Conservation (phyloP, 1,140 invertebrate species). For the Holcopasites calliopsidis region DNA sequence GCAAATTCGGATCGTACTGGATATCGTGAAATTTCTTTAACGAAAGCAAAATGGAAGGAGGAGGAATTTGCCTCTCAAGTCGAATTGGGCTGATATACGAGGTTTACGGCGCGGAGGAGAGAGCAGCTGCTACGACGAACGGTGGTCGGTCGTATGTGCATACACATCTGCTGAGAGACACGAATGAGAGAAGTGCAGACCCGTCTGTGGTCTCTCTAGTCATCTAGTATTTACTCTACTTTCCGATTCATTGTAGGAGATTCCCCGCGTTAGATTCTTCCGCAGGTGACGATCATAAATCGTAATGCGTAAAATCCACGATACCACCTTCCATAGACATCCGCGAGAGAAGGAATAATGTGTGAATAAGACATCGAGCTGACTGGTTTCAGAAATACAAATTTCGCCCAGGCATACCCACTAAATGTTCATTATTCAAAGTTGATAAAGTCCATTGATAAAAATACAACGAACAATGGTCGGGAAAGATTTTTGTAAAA, state of each 20-base stretch:
- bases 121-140: slow-evolving; percentile 75
- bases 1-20: too few species aligned
- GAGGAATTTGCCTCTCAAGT: not conserved
- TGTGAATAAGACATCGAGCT: slow-evolving; percentile 1
- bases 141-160: too few species aligned
- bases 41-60: too few species aligned
- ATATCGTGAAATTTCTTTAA: too few species aligned
- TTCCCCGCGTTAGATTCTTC: not conserved
- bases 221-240: slow-evolving; percentile 10
- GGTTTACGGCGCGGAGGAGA: slow-evolving; percentile 57
- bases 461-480: too few species aligned
- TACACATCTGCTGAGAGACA: slow-evolving; percentile 76
- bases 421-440: too few species aligned
- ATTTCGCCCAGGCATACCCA: not conserved
- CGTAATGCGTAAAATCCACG: too few species aligned
- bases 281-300: not conserved
- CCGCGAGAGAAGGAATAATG: not conserved
- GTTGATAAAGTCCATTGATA: too few species aligned
- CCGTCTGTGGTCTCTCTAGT: slow-evolving; percentile 6
- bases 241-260: not conserved
- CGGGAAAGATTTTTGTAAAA: too few species aligned
- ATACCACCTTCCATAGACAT: not conserved
- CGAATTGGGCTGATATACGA: slow-evolving; percentile 37
- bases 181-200: slow-evolving; percentile 48
- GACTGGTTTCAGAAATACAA: slow-evolving; percentile 8